phyloP scores from a whole-genome alignment of 2,113 vertebrate species.

The Piaya cayana region DNA sequence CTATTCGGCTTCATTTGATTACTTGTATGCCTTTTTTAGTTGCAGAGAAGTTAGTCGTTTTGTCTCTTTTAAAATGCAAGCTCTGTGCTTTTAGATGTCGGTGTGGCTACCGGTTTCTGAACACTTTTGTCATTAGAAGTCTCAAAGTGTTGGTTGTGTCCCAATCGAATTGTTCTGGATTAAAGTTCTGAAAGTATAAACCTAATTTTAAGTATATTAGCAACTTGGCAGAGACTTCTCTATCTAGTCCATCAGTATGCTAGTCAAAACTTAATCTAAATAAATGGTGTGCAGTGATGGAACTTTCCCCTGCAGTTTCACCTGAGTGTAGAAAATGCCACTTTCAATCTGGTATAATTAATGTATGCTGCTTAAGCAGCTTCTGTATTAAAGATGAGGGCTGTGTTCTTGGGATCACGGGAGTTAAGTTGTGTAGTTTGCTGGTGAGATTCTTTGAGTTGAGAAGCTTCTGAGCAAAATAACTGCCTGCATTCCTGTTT shows the following conservation, averaged over 20 bases:
- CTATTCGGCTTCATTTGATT: neutral
- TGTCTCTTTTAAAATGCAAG: neutral
- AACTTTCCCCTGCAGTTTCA: neutral
- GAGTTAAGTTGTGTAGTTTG: neutral
- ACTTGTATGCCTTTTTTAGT: neutral
- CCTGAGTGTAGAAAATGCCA: neutral
- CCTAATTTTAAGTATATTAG: neutral
- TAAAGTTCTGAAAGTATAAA: neutral
- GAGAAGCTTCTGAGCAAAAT: neutral
- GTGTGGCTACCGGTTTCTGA: neutral
- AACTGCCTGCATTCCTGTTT: neutral
- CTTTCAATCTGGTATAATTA: neutral
- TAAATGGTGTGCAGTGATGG: neutral
- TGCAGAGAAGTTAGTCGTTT: neutral
- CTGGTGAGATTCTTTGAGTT: neutral
- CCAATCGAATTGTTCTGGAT: neutral
- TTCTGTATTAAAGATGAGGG: neutral
- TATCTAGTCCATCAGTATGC: neutral
- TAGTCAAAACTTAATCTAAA: neutral
- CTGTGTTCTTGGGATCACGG: neutral
- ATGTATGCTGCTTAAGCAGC: neutral
- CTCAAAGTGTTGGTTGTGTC: neutral
- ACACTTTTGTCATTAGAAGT: neutral
- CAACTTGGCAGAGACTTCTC: neutral
- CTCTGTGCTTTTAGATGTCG: neutral